These are phyloP conservation scores for Zaprionus davidi DNA, from an alignment of 1,140 invertebrate genomes.

Conservation along the genomic window DNA sequence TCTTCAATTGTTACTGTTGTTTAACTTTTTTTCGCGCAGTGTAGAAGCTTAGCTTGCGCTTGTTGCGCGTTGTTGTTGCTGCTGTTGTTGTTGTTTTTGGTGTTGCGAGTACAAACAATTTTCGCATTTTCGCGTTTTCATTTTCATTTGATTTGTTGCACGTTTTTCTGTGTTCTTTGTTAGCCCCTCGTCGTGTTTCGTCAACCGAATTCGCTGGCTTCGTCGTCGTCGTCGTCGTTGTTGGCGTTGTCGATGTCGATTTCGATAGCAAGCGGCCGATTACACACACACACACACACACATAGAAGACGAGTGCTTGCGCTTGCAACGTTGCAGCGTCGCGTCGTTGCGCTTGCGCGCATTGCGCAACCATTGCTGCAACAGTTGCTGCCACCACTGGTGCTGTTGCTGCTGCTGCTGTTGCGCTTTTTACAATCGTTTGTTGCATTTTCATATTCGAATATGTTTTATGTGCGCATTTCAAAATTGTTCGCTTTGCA, in stretches of 20 bases:
- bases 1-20: too few relatives aligned
- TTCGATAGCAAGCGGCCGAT: slow-evolving; percentile 38
- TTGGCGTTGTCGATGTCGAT: slow-evolving; percentile 33
- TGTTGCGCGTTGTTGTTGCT: slow-evolving; percentile 5
- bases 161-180: slow-evolving; percentile 40
- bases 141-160: slow-evolving; percentile 49
- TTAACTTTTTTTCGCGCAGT: background rate
- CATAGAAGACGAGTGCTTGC: slow-evolving; percentile 23
- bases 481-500: slow-evolving; percentile 45
- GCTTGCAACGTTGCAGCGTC: slow-evolving; percentile 36
- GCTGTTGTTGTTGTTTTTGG: background rate
- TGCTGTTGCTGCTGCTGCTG: slow-evolving; percentile 6
- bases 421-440: slow-evolving; percentile 41
- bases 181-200: slow-evolving; percentile 28
- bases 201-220: slow-evolving; percentile 30
- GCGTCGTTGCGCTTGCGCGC: slow-evolving; percentile 32
- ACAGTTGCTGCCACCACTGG: slow-evolving; percentile 14
- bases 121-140: slow-evolving; percentile 29
- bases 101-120: slow-evolving; percentile 34
- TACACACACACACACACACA: slow-evolving; percentile 26
- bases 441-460: slow-evolving; percentile 52
- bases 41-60: background rate
- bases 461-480: slow-evolving; percentile 49
- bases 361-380: slow-evolving; percentile 37
- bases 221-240: background rate